phyloP scores from a whole-genome alignment of 2,113 vertebrate genomes.

The Opisthocomus hoazin region DNA sequence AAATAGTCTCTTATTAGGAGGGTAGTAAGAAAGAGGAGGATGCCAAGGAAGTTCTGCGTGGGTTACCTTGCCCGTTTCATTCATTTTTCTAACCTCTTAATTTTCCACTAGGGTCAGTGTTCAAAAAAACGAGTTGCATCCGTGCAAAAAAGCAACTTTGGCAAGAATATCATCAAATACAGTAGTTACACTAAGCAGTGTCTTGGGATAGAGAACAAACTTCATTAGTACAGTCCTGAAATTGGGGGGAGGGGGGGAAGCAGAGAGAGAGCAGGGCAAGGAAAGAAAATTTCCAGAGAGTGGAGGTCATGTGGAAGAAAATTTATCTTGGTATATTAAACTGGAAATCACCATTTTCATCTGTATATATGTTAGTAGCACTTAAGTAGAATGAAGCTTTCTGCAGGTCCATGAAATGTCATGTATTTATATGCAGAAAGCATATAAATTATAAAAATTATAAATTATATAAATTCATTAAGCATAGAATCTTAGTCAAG shows the following conservation, averaged over 20 bases:
- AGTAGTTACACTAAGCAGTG: background rate
- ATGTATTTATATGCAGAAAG: background rate
- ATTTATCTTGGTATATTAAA: background rate
- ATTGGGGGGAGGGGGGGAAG: rapidly evolving
- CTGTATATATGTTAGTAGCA: background rate
- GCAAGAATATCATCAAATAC: background rate
- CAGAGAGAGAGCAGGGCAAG: no score
- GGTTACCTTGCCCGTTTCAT: background rate
- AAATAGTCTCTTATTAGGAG: background rate
- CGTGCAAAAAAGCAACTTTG: background rate
- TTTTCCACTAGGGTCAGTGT: background rate
- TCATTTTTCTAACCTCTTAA: background rate
- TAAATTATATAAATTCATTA: no score
- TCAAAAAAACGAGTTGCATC: background rate
- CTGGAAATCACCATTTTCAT: background rate
- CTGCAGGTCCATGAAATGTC: background rate
- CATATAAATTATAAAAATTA: no score
- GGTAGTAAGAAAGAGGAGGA: background rate
- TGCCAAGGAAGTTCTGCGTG: background rate
- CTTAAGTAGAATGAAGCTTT: background rate
- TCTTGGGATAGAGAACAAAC: background rate
- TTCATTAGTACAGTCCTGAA: background rate
- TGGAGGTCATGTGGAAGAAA: background rate
- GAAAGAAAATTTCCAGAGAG: background rate
- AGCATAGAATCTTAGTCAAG: background rate